A percentile compares a stretch with the other conserved stretches of the same genome.
phyloP scores from a whole-genome alignment of 2,113 vertebrate species.

The Tangachromis dhanisi region DNA sequence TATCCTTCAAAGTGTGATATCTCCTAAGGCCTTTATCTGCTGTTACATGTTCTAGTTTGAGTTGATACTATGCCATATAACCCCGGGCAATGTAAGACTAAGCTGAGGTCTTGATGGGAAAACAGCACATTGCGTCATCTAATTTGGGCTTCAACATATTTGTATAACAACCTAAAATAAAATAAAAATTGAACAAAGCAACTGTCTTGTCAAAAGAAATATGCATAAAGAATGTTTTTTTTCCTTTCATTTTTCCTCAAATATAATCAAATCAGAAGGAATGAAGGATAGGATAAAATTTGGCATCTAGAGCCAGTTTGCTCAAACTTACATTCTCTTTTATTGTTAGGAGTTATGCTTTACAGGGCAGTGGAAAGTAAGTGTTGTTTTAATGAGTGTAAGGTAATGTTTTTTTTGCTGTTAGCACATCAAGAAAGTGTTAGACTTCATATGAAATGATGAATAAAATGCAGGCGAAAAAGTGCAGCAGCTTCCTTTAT shows the following conservation, averaged over 20 bases:
- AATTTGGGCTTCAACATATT: background rate
- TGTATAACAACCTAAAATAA: background rate
- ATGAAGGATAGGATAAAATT: background rate
- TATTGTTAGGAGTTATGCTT: background rate
- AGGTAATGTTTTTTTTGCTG: background rate
- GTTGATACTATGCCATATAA: conserved; percentile 27
- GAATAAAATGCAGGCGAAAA: background rate
- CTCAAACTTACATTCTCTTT: background rate
- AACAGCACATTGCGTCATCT: conserved; percentile 2
- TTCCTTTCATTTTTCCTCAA: background rate
- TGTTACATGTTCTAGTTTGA: conserved; percentile 6
- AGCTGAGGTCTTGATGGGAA: background rate
- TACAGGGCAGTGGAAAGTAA: background rate
- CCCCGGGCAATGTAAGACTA: background rate
- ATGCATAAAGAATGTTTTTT: background rate
- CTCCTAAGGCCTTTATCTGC: conserved; percentile 24
- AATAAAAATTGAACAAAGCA: background rate
- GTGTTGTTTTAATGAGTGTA: background rate
- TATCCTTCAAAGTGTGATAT: conserved; percentile 6
- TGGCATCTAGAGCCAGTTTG: background rate
- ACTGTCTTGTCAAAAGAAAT: background rate
- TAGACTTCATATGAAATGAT: background rate
- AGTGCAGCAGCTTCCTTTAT: background rate
- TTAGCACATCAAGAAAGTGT: background rate
- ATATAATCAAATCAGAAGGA: background rate